Percentiles rank a stretch among this genome's conserved stretches.
Conservation (phyloP, 2,797 vertebrate genomes). For the Rhinatrema bivittatum region DNA sequence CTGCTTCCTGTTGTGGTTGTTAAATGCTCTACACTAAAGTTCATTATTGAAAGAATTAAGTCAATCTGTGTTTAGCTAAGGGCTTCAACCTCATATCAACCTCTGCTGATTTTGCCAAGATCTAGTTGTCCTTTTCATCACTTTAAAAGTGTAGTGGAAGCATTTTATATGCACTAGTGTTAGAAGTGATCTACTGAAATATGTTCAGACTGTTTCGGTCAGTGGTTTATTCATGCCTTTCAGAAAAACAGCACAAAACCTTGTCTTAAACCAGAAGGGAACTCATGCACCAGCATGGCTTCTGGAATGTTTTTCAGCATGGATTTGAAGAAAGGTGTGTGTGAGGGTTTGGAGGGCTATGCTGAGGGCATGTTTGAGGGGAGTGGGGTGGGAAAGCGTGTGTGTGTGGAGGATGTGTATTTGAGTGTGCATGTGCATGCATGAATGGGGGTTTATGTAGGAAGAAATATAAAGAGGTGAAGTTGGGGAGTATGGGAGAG, state of each 20-base stretch:
- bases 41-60: constrained; percentile 70
- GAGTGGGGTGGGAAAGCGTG: too few relatives aligned
- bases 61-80: constrained; percentile 66
- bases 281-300: too few relatives aligned
- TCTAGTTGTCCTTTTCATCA: constrained; percentile 53
- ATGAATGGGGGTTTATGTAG: too few relatives aligned
- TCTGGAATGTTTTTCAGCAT: too few relatives aligned
- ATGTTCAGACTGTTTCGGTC: constrained; percentile 6
- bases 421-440: too few relatives aligned
- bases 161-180: constrained; percentile 28
- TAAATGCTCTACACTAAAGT: constrained; percentile 61
- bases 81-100: constrained; percentile 57
- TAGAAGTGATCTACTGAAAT: constrained; percentile 11
- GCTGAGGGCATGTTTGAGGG: too few relatives aligned
- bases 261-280: too few relatives aligned
- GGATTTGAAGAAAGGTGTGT: too few relatives aligned
- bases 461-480: too few relatives aligned
- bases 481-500: too few relatives aligned
- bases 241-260: constrained; percentile 28
- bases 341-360: too few relatives aligned
- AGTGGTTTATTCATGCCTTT: constrained; percentile 39
- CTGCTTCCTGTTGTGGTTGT: constrained; percentile 62
- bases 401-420: too few relatives aligned
- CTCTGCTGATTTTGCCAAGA: constrained; percentile 51
- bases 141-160: constrained; percentile 40